Conservation (phyloP, 2,888 invertebrate species). For the Zygogramma bicolorata region DNA sequence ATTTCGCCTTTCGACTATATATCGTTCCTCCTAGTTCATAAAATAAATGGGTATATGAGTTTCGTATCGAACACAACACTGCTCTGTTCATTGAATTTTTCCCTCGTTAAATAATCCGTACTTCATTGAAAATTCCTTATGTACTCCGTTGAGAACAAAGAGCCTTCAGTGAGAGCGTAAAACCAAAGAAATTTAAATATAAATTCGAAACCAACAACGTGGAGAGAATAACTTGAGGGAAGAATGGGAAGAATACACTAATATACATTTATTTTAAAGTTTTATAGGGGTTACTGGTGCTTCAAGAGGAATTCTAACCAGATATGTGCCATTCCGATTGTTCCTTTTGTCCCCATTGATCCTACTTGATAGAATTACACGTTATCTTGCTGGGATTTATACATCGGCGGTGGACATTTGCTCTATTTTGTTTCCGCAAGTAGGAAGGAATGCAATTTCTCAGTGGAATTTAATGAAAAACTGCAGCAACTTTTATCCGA, state of each 20-base stretch:
- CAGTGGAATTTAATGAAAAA: too few relatives aligned
- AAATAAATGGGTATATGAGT: background rate
- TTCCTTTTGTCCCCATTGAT: background rate
- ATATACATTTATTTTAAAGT: conserved; percentile 7
- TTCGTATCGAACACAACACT: background rate
- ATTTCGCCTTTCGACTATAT: background rate
- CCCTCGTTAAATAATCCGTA: background rate
- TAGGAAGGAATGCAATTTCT: too few relatives aligned
- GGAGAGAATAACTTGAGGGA: conserved; percentile 11
- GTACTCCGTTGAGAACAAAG: conserved; percentile 5
- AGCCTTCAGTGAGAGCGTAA: conserved; percentile 14
- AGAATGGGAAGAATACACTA: conserved; percentile 10
- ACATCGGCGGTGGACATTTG: too few relatives aligned
- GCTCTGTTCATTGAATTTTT: conserved; percentile 1
- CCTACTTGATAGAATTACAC: background rate
- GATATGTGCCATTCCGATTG: background rate
- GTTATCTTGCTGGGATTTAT: background rate
- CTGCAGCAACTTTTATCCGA: too few relatives aligned
- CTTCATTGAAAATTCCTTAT: conserved; percentile 9
- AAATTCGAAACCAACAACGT: conserved; percentile 16
- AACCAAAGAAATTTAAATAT: conserved; percentile 19
- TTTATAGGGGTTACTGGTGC: background rate
- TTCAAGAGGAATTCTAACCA: background rate
- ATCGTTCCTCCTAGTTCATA: background rate
- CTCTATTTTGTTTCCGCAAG: too few relatives aligned